Evolutionary conservation across 2,113 vertebrate genomes (phyloP), one percentile per base, ranked within the genome.

Genomic region (Tychaedon coryphoeus): DNA sequence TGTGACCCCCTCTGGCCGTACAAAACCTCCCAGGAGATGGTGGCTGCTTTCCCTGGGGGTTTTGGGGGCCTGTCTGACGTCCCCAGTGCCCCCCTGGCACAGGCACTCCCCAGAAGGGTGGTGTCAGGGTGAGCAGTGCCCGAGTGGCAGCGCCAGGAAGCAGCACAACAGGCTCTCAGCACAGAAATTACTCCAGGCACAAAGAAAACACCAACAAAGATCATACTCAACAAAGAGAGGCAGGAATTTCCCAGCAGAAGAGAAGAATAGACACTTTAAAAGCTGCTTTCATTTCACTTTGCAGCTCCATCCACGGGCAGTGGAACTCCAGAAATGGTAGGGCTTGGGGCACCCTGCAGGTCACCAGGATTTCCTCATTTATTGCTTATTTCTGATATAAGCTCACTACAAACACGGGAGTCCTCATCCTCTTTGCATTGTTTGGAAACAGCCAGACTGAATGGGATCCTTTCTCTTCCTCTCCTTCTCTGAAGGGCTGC

Each of bases 171-270:
- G 64, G 43, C 92, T 89, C 83, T 94, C 92, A 42, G 71, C 79
- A 1, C 60, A 71, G 72, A 96, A 96, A 96, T 95, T 96, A 97
- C 94, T 96, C 92, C 82, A 86, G 88, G 88, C 96, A 94, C 93
- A 96, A 94, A 97, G 93, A 86, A 96, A 97, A 96, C 85, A 96
- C 93, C 94, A 95, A 84, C 95, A 96, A 96, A 96, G 96, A 94
- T 96, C 85, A 18, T 5, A 51, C 78, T 88, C 79, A 12, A 95
- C 92, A 95, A 93, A 95, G 81, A 88, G 72, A 89, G 79, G 67
- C 91, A 94, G 90, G 61, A 61, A 94, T 96, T 94, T 96, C 93
- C 92, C 82, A 93, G 85, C 83, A 65, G 54, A 96, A 86, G 67
- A 88, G 85, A 81, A 88, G 93, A 96, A 95, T 47, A 88, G 79